A percentile compares a stretch with the other conserved stretches of the same genome.
phyloP scores from a whole-genome alignment of 2,797 vertebrate species.

The Macroramphosus scolopax region DNA sequence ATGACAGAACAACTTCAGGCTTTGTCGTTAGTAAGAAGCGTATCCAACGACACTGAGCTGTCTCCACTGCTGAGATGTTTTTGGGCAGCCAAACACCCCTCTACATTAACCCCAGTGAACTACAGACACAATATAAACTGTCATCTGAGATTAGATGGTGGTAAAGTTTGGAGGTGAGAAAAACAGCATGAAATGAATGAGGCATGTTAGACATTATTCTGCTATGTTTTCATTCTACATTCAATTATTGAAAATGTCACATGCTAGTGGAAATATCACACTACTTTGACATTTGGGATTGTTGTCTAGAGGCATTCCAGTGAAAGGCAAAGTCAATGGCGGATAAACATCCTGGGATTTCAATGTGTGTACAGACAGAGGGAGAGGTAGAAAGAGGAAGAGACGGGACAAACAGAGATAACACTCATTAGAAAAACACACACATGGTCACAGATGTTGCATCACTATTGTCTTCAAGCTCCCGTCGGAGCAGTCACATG shows the following conservation, averaged over 20 bases:
- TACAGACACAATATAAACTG: conserved; percentile 5
- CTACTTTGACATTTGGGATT: conserved; percentile 36
- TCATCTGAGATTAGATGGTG: conserved; percentile 34
- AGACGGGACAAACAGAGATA: conserved; percentile 55
- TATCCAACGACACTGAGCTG: too few relatives aligned
- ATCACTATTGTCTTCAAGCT: not conserved
- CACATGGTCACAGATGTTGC: not conserved
- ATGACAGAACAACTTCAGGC: too few relatives aligned
- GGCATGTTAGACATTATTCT: conserved; percentile 35
- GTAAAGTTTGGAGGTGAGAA: conserved; percentile 15
- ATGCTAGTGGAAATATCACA: conserved; percentile 31
- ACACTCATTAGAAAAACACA: conserved; percentile 44
- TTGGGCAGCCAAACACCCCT: conserved; percentile 44
- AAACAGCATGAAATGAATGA: conserved; percentile 31
- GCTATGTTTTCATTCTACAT: conserved; percentile 30
- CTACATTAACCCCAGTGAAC: conserved; percentile 1
- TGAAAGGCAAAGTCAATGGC: conserved; percentile 39
- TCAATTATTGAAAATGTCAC: conserved; percentile 32
- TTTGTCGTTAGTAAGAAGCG: not conserved
- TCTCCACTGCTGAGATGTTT: conserved; percentile 2
- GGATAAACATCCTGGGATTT: conserved; percentile 34
- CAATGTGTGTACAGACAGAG: conserved; percentile 71
- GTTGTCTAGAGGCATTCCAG: conserved; percentile 24
- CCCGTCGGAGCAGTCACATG: too few relatives aligned
- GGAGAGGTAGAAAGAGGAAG: conserved; percentile 41